A percentile compares a stretch with the other conserved stretches of the same genome.
These are phyloP conservation scores for Phoeniculus purpureus DNA, from an alignment of 2,797 vertebrate species.

Conservation along the genomic window DNA sequence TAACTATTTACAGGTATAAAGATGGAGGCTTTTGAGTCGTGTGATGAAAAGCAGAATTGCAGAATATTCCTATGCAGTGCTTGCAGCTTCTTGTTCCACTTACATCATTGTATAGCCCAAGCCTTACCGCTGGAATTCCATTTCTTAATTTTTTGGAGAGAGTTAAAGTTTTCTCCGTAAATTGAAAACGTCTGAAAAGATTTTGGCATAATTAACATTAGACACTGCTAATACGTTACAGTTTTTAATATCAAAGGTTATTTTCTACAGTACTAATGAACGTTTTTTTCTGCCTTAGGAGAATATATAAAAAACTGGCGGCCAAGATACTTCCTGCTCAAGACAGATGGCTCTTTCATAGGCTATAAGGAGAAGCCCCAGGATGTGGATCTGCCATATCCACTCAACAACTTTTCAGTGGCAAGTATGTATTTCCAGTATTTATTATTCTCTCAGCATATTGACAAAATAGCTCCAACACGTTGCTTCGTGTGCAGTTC, in stretches of 20 bases:
- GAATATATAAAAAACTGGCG: slow-evolving; percentile 99
- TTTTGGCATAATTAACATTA: background rate
- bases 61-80: background rate
- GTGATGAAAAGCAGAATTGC: background rate
- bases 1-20: background rate
- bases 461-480: slow-evolving; percentile 25
- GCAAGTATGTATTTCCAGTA: slow-evolving; percentile 87
- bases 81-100: background rate
- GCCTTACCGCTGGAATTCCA: background rate
- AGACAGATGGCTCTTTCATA: slow-evolving; percentile 98
- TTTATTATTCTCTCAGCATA: slow-evolving; percentile 44
- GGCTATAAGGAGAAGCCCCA: slow-evolving; percentile 99
- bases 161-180: background rate
- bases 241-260: slow-evolving; percentile 21
- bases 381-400: slow-evolving; percentile 96
- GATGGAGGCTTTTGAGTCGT: background rate
- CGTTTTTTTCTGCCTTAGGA: slow-evolving; percentile 79
- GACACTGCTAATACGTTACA: background rate
- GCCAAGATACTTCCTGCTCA: slow-evolving; percentile 95
- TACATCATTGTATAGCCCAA: background rate
- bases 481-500: background rate
- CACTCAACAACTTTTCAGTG: slow-evolving; percentile 98
- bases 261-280: slow-evolving; percentile 63
- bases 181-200: background rate
- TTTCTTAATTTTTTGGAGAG: background rate